Conservation (phyloP, 2,113 vertebrate species). For the Nettapus auritus region DNA sequence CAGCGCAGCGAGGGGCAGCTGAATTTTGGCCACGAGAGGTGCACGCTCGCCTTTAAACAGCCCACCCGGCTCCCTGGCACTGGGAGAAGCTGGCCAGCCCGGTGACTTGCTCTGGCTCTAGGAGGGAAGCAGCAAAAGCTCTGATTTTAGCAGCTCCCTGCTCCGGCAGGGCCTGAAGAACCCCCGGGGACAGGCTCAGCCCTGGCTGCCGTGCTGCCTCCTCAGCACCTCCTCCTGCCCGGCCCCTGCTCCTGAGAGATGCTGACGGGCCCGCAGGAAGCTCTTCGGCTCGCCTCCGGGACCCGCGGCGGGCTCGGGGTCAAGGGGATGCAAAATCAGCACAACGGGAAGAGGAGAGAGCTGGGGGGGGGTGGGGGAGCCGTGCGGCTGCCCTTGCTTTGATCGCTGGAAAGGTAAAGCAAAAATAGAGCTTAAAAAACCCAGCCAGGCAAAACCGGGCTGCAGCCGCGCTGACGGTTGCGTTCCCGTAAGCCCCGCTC, state of each 20-base stretch:
- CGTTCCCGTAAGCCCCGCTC: slow-evolving; percentile 2
- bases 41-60: neutral
- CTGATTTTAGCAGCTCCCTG: neutral
- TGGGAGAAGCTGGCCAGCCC: neutral
- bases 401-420: slow-evolving; percentile 64
- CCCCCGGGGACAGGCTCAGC: neutral
- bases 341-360: slow-evolving; percentile 31
- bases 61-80: neutral
- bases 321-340: slow-evolving; percentile 64
- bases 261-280: slow-evolving; percentile 28
- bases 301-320: slow-evolving; percentile 3
- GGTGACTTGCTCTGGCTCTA: neutral
- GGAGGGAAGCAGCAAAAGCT: neutral
- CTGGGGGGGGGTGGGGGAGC: neutral
- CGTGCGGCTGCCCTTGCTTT: slow-evolving; percentile 48
- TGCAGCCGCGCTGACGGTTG: slow-evolving; percentile 23
- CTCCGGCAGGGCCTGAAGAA: neutral
- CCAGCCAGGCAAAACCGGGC: slow-evolving; percentile 47
- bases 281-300: slow-evolving; percentile 39
- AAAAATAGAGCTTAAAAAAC: slow-evolving; percentile 60
- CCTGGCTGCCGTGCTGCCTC: neutral
- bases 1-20: neutral
- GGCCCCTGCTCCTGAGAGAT: slow-evolving; percentile 26
- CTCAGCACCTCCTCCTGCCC: slow-evolving; percentile 35
- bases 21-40: neutral